phyloP scores from a whole-genome alignment of 2,888 invertebrate species.

The Limnephilus rhombicus region DNA sequence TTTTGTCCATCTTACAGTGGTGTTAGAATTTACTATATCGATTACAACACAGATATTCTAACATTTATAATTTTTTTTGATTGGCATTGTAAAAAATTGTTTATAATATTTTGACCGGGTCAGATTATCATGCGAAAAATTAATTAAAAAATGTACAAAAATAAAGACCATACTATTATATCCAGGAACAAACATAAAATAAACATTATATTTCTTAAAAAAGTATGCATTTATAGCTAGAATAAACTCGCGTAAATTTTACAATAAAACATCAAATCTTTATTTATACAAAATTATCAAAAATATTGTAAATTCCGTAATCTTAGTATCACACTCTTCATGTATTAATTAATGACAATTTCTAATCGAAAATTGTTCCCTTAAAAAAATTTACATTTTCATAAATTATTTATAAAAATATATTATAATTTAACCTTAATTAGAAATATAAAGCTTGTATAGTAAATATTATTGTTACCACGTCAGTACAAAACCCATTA shows the following conservation, averaged over 20 bases:
- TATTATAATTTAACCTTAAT: constrained; percentile 39
- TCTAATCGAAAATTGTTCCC: constrained; percentile 46
- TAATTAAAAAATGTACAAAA: constrained; percentile 30
- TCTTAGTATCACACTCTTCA: constrained; percentile 66
- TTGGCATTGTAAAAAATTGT: background rate
- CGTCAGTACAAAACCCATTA: background rate
- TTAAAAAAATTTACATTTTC: constrained; percentile 55
- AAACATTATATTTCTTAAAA: constrained; percentile 17
- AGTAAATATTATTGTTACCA: constrained; percentile 2
- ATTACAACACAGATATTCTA: too few species aligned
- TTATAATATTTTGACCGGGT: background rate
- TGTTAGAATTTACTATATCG: background rate
- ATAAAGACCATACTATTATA: constrained; percentile 30
- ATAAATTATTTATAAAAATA: constrained; percentile 55
- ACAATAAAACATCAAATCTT: constrained; percentile 57
- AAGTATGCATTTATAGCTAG: background rate
- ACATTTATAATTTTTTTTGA: too few species aligned
- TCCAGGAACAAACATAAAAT: constrained; percentile 58
- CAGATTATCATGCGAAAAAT: background rate
- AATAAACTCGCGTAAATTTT: constrained; percentile 42
- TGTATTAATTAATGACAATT: constrained; percentile 58
- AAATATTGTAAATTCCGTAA: constrained; percentile 64
- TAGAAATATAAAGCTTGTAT: constrained; percentile 36
- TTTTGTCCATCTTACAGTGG: too few species aligned
- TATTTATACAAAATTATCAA: constrained; percentile 59